Base-by-base conservation (phyloP, 2,888 invertebrate genomes). In the Lacanobia oleracea region DNA sequence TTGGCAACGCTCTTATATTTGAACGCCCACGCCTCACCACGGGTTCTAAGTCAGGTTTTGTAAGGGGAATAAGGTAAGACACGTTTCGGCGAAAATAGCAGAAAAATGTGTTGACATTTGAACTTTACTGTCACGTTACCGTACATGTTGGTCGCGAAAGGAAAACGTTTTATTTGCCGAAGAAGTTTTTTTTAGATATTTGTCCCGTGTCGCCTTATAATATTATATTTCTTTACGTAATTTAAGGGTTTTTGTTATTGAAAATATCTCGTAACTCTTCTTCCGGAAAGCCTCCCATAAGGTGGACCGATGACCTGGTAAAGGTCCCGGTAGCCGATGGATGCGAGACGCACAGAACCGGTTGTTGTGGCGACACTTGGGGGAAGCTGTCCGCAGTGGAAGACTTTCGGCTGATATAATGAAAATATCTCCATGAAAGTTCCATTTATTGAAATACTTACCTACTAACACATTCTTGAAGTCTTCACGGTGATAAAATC, bases 111-210 rank as follows among this genome's bases (percentile, higher is more conserved):
- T 59, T 73, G 73, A 77, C 77, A 69, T 77, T 73, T 73, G 50
- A 73, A 77, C 73, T 73, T 73, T 77, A 43, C 50, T 51, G 72
- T 75, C 78, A 75, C 74, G 78, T 75, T 75, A 50, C 23, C 43
- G 54, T 56, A 71, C 71, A 54, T 50, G 71, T 56, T 75, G 61
- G 23, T 61, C 48, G 57, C 69, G 43, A 23, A 77, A 57, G 60
- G 72, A 77, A 75, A 78, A 77, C 48, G 53, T 23, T 74, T 60
- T 70, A 40, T 60, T 77, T 77, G 48, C n/a, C 21, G 18, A 74
- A 70, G 40, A 53, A 54, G 14, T 54, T 62, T 1, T 18, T n/a
- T 74, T 43, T 45, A 43, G 4, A 14, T 14, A 12, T 60, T 48
- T 43, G 10, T 18, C 48, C 27, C n/a, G 18, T 27, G 27, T 18